Percentiles rank a stretch among this genome's conserved stretches.
Evolutionary conservation across 2,113 vertebrate genomes (phyloP).

Genomic region (Orycteropus afer): DNA sequence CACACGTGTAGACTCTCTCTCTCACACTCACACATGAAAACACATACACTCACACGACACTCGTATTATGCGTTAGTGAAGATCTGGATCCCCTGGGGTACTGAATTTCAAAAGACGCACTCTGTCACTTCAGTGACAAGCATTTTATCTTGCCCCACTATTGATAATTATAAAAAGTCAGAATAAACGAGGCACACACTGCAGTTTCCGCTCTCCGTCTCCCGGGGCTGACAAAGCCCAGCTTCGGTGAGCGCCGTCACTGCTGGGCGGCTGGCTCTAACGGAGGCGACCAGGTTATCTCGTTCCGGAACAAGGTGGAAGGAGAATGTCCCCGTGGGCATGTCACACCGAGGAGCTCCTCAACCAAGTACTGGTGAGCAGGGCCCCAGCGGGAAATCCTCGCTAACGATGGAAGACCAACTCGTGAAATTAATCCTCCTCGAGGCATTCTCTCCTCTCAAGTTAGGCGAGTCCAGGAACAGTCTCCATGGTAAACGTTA

Average conservation of each 20-base stretch:
- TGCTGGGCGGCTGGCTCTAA: conserved; percentile 59
- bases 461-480: not conserved
- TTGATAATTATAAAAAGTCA: conserved; percentile 23
- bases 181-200: not conserved
- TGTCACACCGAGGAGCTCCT: not conserved
- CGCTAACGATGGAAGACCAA: not conserved
- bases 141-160: conserved; percentile 24
- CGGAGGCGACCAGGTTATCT: not conserved
- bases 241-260: conserved; percentile 53
- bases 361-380: not conserved
- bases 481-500: not conserved
- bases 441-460: not conserved
- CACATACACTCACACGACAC: not conserved
- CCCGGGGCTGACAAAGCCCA: conserved; percentile 26
- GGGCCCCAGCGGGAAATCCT: not conserved
- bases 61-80: too few species aligned
- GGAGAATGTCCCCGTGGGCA: conserved; percentile 59
- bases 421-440: not conserved
- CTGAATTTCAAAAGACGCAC: not conserved
- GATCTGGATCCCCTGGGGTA: conserved; percentile 15
- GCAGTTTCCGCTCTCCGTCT: not conserved
- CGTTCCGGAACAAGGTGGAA: conserved; percentile 63
- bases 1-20: too few species aligned
- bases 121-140: not conserved
- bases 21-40: not conserved